phyloP scores from a whole-genome alignment of 1,140 invertebrate genomes.

The Belonocnema kinseyi region DNA sequence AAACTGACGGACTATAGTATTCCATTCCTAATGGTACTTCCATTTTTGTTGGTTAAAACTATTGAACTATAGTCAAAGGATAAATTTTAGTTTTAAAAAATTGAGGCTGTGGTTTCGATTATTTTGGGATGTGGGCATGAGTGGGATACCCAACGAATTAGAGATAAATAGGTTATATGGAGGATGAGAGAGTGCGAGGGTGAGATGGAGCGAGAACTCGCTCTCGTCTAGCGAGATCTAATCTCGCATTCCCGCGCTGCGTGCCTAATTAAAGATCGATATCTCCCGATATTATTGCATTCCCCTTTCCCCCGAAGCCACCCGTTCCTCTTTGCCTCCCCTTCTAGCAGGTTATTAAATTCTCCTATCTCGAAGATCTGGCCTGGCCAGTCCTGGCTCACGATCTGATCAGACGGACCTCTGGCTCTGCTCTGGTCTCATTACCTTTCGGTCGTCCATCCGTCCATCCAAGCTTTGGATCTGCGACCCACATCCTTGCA shows the following conservation, averaged over 20 bases:
- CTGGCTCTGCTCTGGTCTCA: slow-evolving; percentile 69
- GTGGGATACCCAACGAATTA: slow-evolving; percentile 7
- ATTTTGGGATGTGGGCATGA: background rate
- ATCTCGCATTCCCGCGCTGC: slow-evolving; percentile 73
- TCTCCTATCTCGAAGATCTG: slow-evolving; percentile 73
- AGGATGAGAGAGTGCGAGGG: slow-evolving; percentile 23
- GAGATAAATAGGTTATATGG: slow-evolving; percentile 10
- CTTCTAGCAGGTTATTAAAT: slow-evolving; percentile 75
- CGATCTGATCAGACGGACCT: slow-evolving; percentile 72
- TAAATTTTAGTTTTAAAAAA: background rate
- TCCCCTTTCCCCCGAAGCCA: slow-evolving; percentile 50
- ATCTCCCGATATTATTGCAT: slow-evolving; percentile 75
- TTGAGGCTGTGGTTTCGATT: background rate
- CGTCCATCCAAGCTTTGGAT: slow-evolving; percentile 32
- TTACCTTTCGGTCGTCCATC: slow-evolving; percentile 61
- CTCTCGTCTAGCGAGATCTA: slow-evolving; percentile 71
- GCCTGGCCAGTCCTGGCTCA: slow-evolving; percentile 67
- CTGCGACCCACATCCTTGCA: background rate
- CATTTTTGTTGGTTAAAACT: no score
- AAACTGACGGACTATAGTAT: no score
- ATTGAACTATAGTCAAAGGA: background rate
- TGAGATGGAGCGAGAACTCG: slow-evolving; percentile 47
- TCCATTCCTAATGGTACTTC: no score
- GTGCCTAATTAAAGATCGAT: slow-evolving; percentile 77
- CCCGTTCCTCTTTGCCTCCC: slow-evolving; percentile 43